Conservation (phyloP, 1,140 invertebrate species). For the Papilio glaucus region DNA sequence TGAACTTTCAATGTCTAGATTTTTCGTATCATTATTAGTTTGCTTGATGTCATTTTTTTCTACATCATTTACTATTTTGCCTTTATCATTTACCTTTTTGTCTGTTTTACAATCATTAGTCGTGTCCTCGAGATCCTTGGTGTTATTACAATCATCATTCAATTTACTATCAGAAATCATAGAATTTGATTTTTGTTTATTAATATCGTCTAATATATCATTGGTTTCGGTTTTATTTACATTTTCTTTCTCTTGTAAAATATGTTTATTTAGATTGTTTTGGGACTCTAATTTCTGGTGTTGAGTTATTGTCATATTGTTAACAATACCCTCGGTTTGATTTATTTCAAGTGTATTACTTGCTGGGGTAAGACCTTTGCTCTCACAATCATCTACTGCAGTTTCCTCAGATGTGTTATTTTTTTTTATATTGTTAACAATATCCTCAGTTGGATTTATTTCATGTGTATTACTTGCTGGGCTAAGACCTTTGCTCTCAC, state of each 20-base stretch:
- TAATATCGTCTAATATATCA: not conserved
- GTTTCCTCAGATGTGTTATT: not conserved
- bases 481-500: not conserved
- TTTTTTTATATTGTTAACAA: not conserved
- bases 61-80: constrained; percentile 38
- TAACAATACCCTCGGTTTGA: not conserved
- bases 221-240: not conserved
- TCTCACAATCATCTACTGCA: not conserved
- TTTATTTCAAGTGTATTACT: not conserved
- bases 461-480: not conserved
- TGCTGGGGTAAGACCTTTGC: not conserved
- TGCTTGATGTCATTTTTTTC: constrained; percentile 29
- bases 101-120: constrained; percentile 36
- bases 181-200: not conserved
- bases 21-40: constrained; percentile 30
- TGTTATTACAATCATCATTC: constrained; percentile 20
- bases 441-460: not conserved
- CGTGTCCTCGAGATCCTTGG: constrained; percentile 49
- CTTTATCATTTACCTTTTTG: constrained; percentile 44
- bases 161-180: not conserved
- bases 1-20: not conserved
- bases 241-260: not conserved
- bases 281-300: not conserved
- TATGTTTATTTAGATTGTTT: not conserved
- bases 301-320: not conserved